Percentiles rank a stretch among this genome's conserved stretches.
These are phyloP conservation scores for Meteorus colon DNA, from an alignment of 2,888 invertebrate genomes.

Conservation along the genomic window DNA sequence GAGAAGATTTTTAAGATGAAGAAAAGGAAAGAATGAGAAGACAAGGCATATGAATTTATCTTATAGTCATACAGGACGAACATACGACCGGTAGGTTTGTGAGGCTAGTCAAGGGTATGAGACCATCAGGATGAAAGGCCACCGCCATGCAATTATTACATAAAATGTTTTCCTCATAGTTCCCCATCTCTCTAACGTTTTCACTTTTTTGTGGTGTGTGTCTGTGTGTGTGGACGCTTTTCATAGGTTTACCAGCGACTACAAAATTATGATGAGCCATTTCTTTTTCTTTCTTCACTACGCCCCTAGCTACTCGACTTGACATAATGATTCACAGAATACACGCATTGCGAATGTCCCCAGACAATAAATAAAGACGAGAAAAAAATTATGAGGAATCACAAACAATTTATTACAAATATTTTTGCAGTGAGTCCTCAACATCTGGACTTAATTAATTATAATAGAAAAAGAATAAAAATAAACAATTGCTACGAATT, in stretches of 20 bases:
- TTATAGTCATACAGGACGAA: constrained; percentile 53
- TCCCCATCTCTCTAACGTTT: constrained; percentile 31
- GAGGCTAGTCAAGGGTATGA: constrained; percentile 37
- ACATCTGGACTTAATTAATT: constrained; percentile 36
- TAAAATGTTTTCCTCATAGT: constrained; percentile 65
- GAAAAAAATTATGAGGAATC: background rate
- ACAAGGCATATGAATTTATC: constrained; percentile 44
- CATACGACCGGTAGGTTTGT: constrained; percentile 46
- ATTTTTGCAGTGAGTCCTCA: constrained; percentile 7
- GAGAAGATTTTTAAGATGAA: background rate
- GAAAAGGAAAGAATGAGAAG: constrained; percentile 22
- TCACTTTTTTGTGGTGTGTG: constrained; percentile 2
- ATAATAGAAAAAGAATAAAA: constrained; percentile 1
- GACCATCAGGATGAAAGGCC: constrained; percentile 65
- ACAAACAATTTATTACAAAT: constrained; percentile 8
- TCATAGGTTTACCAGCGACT: constrained; percentile 62
- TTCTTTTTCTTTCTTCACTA: constrained; percentile 25
- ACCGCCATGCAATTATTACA: constrained; percentile 71
- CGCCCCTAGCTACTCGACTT: constrained; percentile 51
- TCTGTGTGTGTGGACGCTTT: background rate
- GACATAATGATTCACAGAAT: constrained; percentile 43
- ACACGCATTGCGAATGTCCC: background rate
- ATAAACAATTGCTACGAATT: background rate
- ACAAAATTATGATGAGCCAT: constrained; percentile 66
- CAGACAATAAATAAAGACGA: background rate